Conservation (phyloP, 2,888 invertebrate species). For the Noctua pronuba region DNA sequence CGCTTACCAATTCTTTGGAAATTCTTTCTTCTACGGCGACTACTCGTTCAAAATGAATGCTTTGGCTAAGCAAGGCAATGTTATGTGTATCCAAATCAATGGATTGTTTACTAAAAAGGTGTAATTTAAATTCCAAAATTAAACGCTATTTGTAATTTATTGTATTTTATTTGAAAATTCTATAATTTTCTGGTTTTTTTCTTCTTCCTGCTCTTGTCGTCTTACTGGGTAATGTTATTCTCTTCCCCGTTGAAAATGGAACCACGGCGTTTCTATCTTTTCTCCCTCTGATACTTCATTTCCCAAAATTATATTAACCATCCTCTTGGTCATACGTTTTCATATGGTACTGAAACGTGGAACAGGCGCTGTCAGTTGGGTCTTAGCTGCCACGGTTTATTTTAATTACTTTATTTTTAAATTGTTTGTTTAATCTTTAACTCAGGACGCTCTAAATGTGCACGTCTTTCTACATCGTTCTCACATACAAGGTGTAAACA, state of each 20-base stretch:
- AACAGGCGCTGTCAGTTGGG: too few relatives aligned
- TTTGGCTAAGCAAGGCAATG: constrained; percentile 55
- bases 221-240: background rate
- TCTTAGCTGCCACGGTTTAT: too few relatives aligned
- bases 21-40: constrained; percentile 60
- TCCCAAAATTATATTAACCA: too few relatives aligned
- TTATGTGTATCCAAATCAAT: constrained; percentile 41
- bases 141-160: background rate
- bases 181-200: background rate
- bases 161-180: background rate
- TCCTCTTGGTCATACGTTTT: too few relatives aligned
- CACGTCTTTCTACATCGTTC: too few relatives aligned
- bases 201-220: background rate
- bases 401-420: too few relatives aligned
- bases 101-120: constrained; percentile 47
- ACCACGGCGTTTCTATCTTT: background rate
- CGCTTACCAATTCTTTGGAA: constrained; percentile 44
- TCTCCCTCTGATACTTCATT: too few relatives aligned
- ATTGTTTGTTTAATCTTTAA: too few relatives aligned
- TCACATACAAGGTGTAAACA: too few relatives aligned
- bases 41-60: constrained; percentile 48
- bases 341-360: too few relatives aligned
- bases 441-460: too few relatives aligned
- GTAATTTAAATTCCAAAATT: background rate
- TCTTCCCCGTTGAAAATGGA: background rate